These are phyloP conservation scores for Cryptocephalus primarius DNA, from an alignment of 2,888 invertebrate genomes.

Conservation along the genomic window DNA sequence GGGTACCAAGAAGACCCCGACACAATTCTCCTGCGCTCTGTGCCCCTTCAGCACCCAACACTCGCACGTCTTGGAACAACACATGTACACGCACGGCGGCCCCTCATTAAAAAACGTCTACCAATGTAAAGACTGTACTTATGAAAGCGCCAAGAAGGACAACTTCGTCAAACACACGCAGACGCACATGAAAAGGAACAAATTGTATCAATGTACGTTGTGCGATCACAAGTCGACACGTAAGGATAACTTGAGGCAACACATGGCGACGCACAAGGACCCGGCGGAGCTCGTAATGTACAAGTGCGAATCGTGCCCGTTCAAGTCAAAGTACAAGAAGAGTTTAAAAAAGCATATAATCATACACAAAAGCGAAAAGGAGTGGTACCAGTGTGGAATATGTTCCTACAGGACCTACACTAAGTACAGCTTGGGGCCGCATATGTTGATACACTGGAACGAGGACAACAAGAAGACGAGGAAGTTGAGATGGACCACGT, in stretches of 20 bases:
- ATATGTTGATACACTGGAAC: neutral
- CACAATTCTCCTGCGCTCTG: too few relatives aligned
- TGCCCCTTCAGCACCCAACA: neutral
- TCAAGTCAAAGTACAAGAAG: constrained; percentile 1
- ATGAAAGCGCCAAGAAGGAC: neutral
- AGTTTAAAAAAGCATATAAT: neutral
- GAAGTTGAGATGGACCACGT: neutral
- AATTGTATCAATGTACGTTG: neutral
- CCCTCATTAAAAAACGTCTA: neutral
- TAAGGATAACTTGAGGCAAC: neutral
- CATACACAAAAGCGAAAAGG: neutral
- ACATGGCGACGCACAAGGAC: neutral
- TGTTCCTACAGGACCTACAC: neutral
- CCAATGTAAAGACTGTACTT: neutral
- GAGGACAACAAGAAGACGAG: neutral
- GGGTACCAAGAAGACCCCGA: neutral
- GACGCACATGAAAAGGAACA: neutral
- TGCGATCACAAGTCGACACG: constrained; percentile 1
- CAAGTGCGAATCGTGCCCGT: neutral
- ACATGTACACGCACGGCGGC: neutral
- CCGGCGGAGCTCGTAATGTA: neutral
- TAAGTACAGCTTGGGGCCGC: neutral
- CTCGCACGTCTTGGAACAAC: neutral
- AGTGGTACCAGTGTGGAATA: neutral
- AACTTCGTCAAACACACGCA: neutral